Percentiles rank a stretch among this genome's conserved stretches.
phyloP scores from a whole-genome alignment of 2,888 invertebrate genomes.

The Steinernema carpocapsae region DNA sequence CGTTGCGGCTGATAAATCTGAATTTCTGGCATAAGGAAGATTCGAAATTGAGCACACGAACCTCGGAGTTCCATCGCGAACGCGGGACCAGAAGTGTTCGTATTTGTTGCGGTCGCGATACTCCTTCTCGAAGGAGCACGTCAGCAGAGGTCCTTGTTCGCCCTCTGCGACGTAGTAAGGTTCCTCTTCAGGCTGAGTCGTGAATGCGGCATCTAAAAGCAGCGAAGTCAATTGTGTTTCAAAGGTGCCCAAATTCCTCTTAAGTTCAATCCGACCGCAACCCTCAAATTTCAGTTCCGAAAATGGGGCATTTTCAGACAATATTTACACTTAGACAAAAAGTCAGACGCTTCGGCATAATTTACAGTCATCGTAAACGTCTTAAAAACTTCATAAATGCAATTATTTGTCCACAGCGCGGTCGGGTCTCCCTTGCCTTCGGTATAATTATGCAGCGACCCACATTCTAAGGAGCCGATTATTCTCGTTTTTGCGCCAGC shows the following conservation, averaged over 20 bases:
- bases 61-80: slow-evolving; percentile 39
- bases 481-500: not conserved
- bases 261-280: too few relatives aligned
- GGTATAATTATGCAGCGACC: slow-evolving; percentile 29
- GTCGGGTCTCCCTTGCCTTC: not conserved
- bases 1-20: slow-evolving; percentile 11
- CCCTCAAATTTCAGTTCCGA: too few relatives aligned
- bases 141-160: slow-evolving; percentile 51
- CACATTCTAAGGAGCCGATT: not conserved
- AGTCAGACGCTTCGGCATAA: too few relatives aligned
- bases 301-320: too few relatives aligned
- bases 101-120: slow-evolving; percentile 47
- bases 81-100: slow-evolving; percentile 47
- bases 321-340: too few relatives aligned
- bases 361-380: too few relatives aligned
- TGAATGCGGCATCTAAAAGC: slow-evolving; percentile 69
- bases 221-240: too few relatives aligned
- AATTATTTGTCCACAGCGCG: too few relatives aligned
- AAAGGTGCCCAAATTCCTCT: too few relatives aligned
- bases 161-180: slow-evolving; percentile 62
- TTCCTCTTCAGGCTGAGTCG: slow-evolving; percentile 50
- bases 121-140: slow-evolving; percentile 53
- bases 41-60: not conserved
- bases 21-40: not conserved
- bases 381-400: too few relatives aligned